A percentile compares a stretch with the other conserved stretches of the same genome.
These are phyloP conservation scores for Pristionchus japonicus DNA, from an alignment of 2,888 invertebrate species.

Conservation along the genomic window DNA sequence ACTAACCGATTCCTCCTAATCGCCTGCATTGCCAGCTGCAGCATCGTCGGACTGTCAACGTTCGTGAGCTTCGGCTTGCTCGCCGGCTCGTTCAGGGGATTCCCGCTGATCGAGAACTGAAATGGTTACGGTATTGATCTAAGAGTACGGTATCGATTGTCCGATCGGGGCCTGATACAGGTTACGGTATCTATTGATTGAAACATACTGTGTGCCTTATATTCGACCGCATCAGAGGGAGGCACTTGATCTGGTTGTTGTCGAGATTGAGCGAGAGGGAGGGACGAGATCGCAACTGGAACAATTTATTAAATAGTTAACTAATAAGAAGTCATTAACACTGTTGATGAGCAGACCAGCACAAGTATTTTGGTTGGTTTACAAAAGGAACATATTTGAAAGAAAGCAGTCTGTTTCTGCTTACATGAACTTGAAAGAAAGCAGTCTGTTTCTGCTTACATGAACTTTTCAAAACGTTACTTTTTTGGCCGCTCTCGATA, in stretches of 20 bases:
- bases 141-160: neutral
- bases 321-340: too few relatives aligned
- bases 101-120: conserved; percentile 1
- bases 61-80: neutral
- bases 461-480: too few relatives aligned
- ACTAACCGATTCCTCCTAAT: neutral
- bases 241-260: conserved; percentile 12
- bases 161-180: too few relatives aligned
- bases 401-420: too few relatives aligned
- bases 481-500: too few relatives aligned
- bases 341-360: too few relatives aligned
- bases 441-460: too few relatives aligned
- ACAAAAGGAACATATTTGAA: too few relatives aligned
- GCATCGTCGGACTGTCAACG: neutral
- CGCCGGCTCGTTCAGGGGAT: neutral
- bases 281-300: neutral
- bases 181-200: neutral
- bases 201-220: neutral
- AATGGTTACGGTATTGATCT: neutral
- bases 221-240: neutral
- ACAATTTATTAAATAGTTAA: neutral
- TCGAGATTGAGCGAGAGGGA: conserved; percentile 13
- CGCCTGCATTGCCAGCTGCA: neutral
- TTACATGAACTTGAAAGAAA: too few relatives aligned
- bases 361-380: too few relatives aligned